These are phyloP conservation scores for Palythoa heliodiscus DNA, from an alignment of 92 coral and sea anemone species.

Conservation along the genomic window DNA sequence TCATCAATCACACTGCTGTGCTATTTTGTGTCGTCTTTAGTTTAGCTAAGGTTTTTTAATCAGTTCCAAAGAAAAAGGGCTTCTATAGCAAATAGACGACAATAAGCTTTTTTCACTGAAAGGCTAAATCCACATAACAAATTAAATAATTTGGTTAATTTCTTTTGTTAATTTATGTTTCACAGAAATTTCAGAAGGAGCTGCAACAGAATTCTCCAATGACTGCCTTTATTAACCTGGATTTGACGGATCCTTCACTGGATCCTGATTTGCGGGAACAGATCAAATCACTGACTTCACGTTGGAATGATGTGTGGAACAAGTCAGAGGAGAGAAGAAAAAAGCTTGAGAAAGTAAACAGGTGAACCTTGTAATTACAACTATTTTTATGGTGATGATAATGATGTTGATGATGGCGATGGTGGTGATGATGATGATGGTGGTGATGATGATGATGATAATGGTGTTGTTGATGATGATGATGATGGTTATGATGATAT, in stretches of 20 bases:
- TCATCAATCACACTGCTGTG: too few relatives aligned
- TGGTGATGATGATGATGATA: not conserved
- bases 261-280: conserved; percentile 62
- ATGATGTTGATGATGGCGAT: not conserved
- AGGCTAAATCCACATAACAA: too few relatives aligned
- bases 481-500: not conserved
- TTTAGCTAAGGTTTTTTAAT: too few relatives aligned
- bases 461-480: not conserved
- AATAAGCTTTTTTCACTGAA: too few relatives aligned
- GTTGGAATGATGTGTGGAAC: conserved; percentile 75
- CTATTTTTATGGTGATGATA: not conserved
- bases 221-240: conserved; percentile 53
- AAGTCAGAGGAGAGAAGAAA: conserved; percentile 81
- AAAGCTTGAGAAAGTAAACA: conserved; percentile 50
- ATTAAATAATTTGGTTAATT: too few relatives aligned
- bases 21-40: too few relatives aligned
- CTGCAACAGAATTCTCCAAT: conserved; percentile 66
- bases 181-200: conserved; percentile 70
- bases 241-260: conserved; percentile 63
- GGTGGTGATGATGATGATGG: not conserved
- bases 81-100: too few relatives aligned
- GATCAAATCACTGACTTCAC: conserved; percentile 55
- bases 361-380: not conserved
- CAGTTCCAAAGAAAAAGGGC: too few relatives aligned
- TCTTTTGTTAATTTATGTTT: not conserved